phyloP scores from a whole-genome alignment of 2,888 invertebrate genomes.

The Dexiosoma caninum region DNA sequence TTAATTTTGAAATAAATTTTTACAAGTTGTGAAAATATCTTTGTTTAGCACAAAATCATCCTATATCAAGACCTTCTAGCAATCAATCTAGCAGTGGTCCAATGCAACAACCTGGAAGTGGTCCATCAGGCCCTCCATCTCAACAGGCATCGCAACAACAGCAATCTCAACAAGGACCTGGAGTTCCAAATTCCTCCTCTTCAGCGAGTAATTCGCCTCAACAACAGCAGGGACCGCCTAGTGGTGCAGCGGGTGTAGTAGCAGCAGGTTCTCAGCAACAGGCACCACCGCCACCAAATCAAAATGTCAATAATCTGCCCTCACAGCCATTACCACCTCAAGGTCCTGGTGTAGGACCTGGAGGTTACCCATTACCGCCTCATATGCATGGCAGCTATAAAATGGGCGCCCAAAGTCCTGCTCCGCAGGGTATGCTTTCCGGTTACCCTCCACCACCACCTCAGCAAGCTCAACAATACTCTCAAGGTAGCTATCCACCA shows the following conservation, averaged over 20 bases:
- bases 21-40: neutral
- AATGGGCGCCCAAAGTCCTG: slow-evolving; percentile 79
- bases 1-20: neutral
- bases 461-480: slow-evolving; percentile 80
- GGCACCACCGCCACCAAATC: slow-evolving; percentile 72
- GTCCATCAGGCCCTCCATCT: slow-evolving; percentile 70
- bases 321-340: slow-evolving; percentile 73
- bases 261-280: slow-evolving; percentile 72
- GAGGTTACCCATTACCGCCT: slow-evolving; percentile 73
- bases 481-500: slow-evolving; percentile 79
- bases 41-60: slow-evolving; percentile 88
- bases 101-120: slow-evolving; percentile 72
- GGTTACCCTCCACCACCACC: slow-evolving; percentile 80
- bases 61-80: slow-evolving; percentile 97
- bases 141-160: slow-evolving; percentile 70
- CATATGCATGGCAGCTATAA: slow-evolving; percentile 81
- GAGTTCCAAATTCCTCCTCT: slow-evolving; percentile 72
- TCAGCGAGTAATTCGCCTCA: slow-evolving; percentile 75
- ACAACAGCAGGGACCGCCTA: slow-evolving; percentile 72
- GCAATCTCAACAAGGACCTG: slow-evolving; percentile 71
- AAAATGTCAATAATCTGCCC: slow-evolving; percentile 74
- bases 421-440: slow-evolving; percentile 79
- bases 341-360: slow-evolving; percentile 67
- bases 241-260: slow-evolving; percentile 74
- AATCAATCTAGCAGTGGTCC: slow-evolving; percentile 81